Conservation (phyloP, 2,113 vertebrate species). For the Pogona vitticeps region DNA sequence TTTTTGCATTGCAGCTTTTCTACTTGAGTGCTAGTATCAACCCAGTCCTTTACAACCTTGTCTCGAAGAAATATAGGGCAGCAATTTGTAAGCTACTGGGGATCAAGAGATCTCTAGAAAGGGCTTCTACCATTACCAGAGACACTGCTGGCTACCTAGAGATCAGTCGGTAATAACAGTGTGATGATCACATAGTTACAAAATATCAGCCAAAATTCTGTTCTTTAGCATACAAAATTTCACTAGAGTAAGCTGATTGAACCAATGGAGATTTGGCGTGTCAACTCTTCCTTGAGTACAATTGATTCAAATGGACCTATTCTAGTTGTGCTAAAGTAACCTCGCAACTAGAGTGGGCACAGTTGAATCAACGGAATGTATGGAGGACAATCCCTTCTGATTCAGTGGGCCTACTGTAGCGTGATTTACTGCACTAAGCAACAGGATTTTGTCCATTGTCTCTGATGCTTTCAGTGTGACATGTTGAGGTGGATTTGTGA, state of each 20-base stretch:
- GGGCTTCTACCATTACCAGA: constrained; percentile 52
- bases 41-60: constrained; percentile 88
- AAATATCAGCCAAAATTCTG: too few species aligned
- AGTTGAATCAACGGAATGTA: too few species aligned
- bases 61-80: constrained; percentile 84
- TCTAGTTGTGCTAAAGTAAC: too few species aligned
- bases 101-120: constrained; percentile 45
- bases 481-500: not conserved
- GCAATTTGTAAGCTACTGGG: constrained; percentile 82
- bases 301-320: too few species aligned
- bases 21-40: constrained; percentile 89
- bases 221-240: too few species aligned
- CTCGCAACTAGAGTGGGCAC: too few species aligned
- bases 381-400: too few species aligned
- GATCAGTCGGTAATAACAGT: constrained; percentile 58
- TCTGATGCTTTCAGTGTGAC: not conserved
- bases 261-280: too few species aligned
- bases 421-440: too few species aligned
- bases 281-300: too few species aligned
- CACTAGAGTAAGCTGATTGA: too few species aligned
- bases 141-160: constrained; percentile 67
- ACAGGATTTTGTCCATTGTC: not conserved
- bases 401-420: too few species aligned
- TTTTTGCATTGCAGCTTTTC: constrained; percentile 88
- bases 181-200: not conserved